Conservation (phyloP, 2,113 vertebrate genomes). For the Megalops atlanticus region DNA sequence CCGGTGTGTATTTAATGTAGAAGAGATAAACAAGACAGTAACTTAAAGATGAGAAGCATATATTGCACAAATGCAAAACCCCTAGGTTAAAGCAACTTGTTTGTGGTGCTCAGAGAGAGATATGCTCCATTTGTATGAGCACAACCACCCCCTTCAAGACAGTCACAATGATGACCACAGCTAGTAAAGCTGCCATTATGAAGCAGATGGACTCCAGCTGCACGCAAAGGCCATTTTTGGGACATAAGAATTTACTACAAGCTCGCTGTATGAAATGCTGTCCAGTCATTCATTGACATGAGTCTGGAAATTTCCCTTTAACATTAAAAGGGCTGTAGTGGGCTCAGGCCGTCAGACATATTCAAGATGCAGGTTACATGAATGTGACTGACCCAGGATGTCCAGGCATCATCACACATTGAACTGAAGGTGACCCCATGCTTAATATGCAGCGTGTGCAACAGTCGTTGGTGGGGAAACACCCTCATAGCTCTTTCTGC, state of each 20-base stretch:
- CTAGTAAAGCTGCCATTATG: too few relatives aligned
- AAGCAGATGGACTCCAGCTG: constrained; percentile 19
- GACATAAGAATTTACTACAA: not conserved
- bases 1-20: not conserved
- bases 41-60: not conserved
- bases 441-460: too few relatives aligned
- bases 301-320: constrained; percentile 13
- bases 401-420: too few relatives aligned
- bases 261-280: not conserved
- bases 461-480: too few relatives aligned
- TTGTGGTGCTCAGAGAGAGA: not conserved
- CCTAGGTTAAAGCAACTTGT: not conserved
- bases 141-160: not conserved
- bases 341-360: not conserved
- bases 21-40: not conserved
- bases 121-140: not conserved
- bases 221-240: not conserved
- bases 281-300: not conserved
- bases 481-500: too few relatives aligned
- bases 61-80: not conserved
- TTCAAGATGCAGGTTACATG: too few relatives aligned
- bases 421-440: too few relatives aligned
- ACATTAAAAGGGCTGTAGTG: not conserved
- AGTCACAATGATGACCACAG: too few relatives aligned
- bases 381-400: too few relatives aligned